Base-by-base conservation (phyloP, 2,797 vertebrate species). In the Tinamus major region DNA sequence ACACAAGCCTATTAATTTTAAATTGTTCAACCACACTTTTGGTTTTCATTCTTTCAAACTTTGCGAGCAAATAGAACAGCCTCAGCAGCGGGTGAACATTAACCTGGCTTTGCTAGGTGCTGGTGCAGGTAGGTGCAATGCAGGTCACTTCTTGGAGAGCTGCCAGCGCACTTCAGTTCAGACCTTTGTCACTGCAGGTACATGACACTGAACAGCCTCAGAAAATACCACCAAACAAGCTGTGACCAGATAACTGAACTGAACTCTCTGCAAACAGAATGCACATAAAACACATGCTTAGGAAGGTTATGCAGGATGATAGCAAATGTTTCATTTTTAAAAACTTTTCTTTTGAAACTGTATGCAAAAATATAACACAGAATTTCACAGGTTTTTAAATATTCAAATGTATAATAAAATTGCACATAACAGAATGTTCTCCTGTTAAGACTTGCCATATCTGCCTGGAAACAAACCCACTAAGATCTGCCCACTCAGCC, bases 161-260 rank as follows among this genome's bases (percentile, higher is more conserved):
- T 0, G 0, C 1, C 26, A 35, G 3, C 9, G 12, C 16, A 44
- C 18, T 71, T 74, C 18, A 39, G 5, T 67, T 77, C 21, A 27
- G 39, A 74, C 10, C n/a, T 44, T 8, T 70, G 27, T 14, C 67
- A 2, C 39, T 79, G 56, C 29, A 41, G 24, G 11, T 26, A 37
- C 0, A 0, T 51, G 6, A 21, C n/a, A 18, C 46, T 41, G 44
- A 85, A 77, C 48, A 16, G 39, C 20, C 7, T 75, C 42, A 63
- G 27, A 56, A 76, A 44, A 76, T 16, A 51, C 29, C 62, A 68
- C 3, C 6, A 70, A 89, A 68, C 12, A 51, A 63, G 58, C 37
- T 81, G 15, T 23, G 8, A 39, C 44, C 6, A 10, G 29, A 17
- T 6, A 72, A 16, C 35, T 55, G 10, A 15, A 56, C 4, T 64